Evolutionary conservation across 2,113 vertebrate species (phyloP).

Genomic region (Thinocorus orbignyianus): DNA sequence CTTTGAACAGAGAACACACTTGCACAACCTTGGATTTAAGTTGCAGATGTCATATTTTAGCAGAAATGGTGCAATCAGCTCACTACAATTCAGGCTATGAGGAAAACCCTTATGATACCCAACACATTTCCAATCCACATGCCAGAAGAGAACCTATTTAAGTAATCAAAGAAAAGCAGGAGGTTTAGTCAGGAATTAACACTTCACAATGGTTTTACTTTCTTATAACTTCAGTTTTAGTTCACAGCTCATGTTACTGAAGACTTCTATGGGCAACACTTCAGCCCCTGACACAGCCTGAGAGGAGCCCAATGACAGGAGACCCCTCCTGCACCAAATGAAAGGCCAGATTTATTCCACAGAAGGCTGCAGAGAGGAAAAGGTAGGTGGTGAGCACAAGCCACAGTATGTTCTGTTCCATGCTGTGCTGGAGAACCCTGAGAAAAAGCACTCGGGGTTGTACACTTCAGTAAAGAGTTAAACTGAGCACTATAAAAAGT

Average conservation of each 20-base stretch:
- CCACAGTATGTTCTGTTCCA: neutral
- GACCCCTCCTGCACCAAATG: neutral
- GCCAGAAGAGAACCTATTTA: neutral
- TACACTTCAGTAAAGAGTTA: neutral
- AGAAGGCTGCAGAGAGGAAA: neutral
- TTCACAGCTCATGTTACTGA: neutral
- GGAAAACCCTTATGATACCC: neutral
- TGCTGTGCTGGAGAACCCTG: neutral
- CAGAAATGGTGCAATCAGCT: neutral
- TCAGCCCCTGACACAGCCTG: neutral
- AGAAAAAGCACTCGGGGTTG: accelerated
- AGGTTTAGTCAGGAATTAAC: neutral
- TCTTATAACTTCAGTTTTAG: neutral
- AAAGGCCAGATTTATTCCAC: neutral
- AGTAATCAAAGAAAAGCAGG: neutral
- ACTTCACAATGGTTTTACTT: neutral
- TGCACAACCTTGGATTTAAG: neutral
- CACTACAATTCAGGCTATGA: neutral
- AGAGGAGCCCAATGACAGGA: neutral
- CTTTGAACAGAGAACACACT: neutral
- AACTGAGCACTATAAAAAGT: neutral
- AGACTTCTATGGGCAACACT: neutral
- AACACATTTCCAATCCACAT: neutral
- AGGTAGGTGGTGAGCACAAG: neutral
- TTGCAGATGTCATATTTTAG: neutral